Evolutionary conservation across 2,888 invertebrate species (phyloP).

Genomic region (Gymnoscelis rufifasciata): DNA sequence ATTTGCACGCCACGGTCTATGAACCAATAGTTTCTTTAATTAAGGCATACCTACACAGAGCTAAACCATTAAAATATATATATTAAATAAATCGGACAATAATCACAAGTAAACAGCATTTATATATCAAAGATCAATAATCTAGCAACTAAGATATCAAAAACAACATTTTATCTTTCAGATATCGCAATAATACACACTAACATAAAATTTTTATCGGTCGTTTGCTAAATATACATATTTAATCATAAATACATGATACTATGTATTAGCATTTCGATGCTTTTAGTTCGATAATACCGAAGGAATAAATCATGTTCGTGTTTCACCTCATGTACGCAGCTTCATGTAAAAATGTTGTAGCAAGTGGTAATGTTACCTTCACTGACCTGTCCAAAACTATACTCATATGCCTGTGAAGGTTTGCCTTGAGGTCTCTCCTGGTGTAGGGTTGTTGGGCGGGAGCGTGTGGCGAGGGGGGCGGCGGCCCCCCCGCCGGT

Average conservation of each 20-base stretch:
- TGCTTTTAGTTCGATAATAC: background rate
- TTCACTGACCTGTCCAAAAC: slow-evolving; percentile 74
- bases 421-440: slow-evolving; percentile 72
- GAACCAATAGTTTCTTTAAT: too few relatives aligned
- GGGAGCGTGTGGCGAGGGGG: slow-evolving; percentile 42
- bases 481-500: slow-evolving; percentile 52
- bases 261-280: background rate
- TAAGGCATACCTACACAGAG: too few relatives aligned
- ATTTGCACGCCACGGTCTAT: background rate
- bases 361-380: slow-evolving; percentile 15
- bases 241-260: slow-evolving; percentile 7
- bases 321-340: slow-evolving; percentile 19
- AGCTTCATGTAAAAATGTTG: slow-evolving; percentile 9
- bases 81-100: too few relatives aligned
- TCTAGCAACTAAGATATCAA: too few relatives aligned
- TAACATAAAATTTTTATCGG: slow-evolving; percentile 6
- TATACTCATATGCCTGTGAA: slow-evolving; percentile 76
- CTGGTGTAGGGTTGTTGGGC: slow-evolving; percentile 65
- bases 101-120: too few relatives aligned
- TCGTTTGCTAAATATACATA: slow-evolving; percentile 2
- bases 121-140: too few relatives aligned
- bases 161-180: too few relatives aligned
- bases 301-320: slow-evolving; percentile 6
- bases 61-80: too few relatives aligned
- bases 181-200: background rate